These are phyloP conservation scores for Sinella curviseta DNA, from an alignment of 1,140 invertebrate genomes.

Conservation along the genomic window DNA sequence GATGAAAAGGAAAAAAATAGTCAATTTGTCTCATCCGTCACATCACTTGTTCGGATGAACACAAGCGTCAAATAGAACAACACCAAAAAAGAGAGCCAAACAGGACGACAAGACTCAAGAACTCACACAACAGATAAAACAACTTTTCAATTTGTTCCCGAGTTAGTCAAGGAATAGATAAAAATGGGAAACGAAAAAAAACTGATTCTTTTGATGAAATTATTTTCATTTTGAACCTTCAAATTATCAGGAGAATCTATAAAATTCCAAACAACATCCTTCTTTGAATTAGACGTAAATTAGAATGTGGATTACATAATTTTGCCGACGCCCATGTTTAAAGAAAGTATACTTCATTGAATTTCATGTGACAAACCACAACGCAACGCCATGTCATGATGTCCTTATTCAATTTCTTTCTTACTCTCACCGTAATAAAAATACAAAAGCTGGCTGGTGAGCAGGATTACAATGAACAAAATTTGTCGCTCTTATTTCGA, in stretches of 20 bases:
- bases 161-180: background rate
- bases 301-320: background rate
- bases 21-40: slow-evolving; percentile 11
- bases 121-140: background rate
- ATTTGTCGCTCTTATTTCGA: too few relatives aligned
- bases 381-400: too few relatives aligned
- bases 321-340: slow-evolving; percentile 14
- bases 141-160: slow-evolving; percentile 13
- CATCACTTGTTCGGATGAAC: background rate
- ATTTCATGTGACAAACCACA: too few relatives aligned
- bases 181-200: background rate
- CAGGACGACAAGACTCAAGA: background rate
- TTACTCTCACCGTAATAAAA: too few relatives aligned
- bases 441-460: too few relatives aligned
- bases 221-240: background rate
- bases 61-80: too few relatives aligned
- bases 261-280: slow-evolving; percentile 13
- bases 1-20: background rate
- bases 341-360: background rate
- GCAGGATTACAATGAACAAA: too few relatives aligned
- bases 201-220: slow-evolving; percentile 8
- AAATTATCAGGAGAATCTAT: background rate
- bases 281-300: slow-evolving; percentile 10
- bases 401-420: too few relatives aligned
- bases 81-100: background rate